A percentile compares a stretch with the other conserved stretches of the same genome.
Evolutionary conservation across 1,140 invertebrate genomes (phyloP).

Genomic region (Zaprionus lachaisei): DNA sequence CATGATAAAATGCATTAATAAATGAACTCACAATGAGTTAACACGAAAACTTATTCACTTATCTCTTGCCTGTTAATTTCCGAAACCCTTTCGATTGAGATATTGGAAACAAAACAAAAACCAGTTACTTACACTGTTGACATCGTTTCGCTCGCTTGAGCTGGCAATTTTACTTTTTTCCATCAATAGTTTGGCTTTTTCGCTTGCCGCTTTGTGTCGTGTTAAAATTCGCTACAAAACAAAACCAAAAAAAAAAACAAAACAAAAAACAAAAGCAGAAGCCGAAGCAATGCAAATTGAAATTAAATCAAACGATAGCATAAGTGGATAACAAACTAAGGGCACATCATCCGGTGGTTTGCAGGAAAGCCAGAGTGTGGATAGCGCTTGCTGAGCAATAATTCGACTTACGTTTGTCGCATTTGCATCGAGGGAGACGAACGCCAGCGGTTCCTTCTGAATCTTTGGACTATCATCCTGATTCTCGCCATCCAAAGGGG

Average conservation of each 20-base stretch:
- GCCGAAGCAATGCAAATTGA: slow-evolving; percentile 44
- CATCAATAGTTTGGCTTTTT: slow-evolving; percentile 94
- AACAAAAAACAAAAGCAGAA: slow-evolving; percentile 46
- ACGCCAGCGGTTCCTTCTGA: slow-evolving; percentile 50
- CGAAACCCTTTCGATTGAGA: neutral
- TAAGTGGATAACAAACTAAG: slow-evolving; percentile 2
- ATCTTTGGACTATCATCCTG: slow-evolving; percentile 27
- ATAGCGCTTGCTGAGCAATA: neutral
- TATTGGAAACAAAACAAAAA: neutral
- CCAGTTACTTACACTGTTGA: slow-evolving; percentile 77
- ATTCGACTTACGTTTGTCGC: slow-evolving; percentile 77
- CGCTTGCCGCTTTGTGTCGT: slow-evolving; percentile 93
- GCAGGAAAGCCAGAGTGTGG: neutral
- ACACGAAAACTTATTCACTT: neutral
- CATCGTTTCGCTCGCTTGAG: slow-evolving; percentile 84
- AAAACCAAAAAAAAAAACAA: slow-evolving; percentile 57
- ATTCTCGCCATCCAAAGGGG: slow-evolving; percentile 17
- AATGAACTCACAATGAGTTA: neutral
- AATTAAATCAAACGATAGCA: slow-evolving; percentile 42
- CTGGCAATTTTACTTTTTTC: slow-evolving; percentile 93
- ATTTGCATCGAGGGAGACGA: slow-evolving; percentile 67
- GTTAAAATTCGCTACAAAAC: slow-evolving; percentile 85
- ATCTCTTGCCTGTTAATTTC: neutral
- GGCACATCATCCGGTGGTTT: neutral
- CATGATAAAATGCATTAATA: neutral